Percentiles rank a stretch among this genome's conserved stretches.
Conservation (phyloP, 2,797 vertebrate species). For the Ctenosaura bakeri region DNA sequence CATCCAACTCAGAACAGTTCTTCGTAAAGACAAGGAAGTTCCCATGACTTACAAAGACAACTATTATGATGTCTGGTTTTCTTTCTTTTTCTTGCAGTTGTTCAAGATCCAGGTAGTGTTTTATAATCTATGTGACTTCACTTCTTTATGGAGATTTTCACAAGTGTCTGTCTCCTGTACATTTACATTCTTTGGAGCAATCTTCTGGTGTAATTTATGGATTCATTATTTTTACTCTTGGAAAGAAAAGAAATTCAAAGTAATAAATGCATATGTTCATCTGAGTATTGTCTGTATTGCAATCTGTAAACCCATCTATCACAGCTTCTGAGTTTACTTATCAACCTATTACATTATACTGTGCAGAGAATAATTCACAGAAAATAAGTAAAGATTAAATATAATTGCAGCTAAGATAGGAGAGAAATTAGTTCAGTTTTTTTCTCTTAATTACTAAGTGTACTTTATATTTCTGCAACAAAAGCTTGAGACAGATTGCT, state of each 20-base stretch:
- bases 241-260: background rate
- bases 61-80: background rate
- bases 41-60: background rate
- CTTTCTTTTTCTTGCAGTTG: background rate
- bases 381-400: background rate
- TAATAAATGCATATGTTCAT: background rate
- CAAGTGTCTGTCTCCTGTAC: background rate
- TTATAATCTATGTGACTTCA: slow-evolving; percentile 1
- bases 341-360: no score
- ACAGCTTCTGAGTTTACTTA: background rate
- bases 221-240: background rate
- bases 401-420: background rate
- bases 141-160: background rate
- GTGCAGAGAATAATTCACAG: background rate
- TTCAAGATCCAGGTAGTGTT: slow-evolving; percentile 28
- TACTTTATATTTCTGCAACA: no score
- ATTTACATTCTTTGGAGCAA: background rate
- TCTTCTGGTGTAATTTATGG: background rate
- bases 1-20: background rate
- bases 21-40: background rate
- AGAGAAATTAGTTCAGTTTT: background rate
- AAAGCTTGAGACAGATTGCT: no score
- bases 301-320: background rate
- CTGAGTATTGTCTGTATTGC: background rate
- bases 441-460: no score